Base-by-base conservation (phyloP, 2,113 vertebrate species). In the Rhagologus leucostigma region DNA sequence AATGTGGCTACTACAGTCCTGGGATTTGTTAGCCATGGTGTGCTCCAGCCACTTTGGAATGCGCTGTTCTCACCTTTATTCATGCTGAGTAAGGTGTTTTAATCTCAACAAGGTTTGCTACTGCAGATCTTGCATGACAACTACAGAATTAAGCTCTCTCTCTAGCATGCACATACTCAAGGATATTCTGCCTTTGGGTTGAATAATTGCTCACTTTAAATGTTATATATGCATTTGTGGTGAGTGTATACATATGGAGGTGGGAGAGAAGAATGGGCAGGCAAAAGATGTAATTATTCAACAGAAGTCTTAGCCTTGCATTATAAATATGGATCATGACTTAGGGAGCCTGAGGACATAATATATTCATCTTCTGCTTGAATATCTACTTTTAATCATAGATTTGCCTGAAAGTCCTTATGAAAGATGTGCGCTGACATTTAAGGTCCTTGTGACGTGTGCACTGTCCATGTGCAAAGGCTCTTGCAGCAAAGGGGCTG, bases 291-390 rank as follows among this genome's bases (percentile, higher is more conserved):
- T 75, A 78, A 89, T 97, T 90, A 94, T 96, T 94, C 64, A 87
- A 87, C 59, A 75, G 82, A 94, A 88, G 42, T 21, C 79, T 92
- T 80, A 67, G 35, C 39, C 56, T 92, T 96, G 91, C 55, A 50
- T 93, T 95, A 96, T 97, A 97, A 98, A 97, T 97, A 98, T 97
- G 87, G 79, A 97, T 97, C 57, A 91, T 91, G 81, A 88, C 71
- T 94, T 95, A 89, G 88, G 96, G 87, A 84, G 91, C 83, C 87
- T 70, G 89, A 92, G 95, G 91, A 52, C 49, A 84, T 84, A 78
- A 77, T 79, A 62, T 35, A 89, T 93, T 94, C 82, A 69, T 97
- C 92, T 93, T 97, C 76, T 95, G 86, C 79, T 96, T 93, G 92
- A 97, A 90, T 90, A 95, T 64, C 79, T 88, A 53, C 35, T 95